Base-by-base conservation (phyloP, 2,113 vertebrate species). In the Chloropsis cyanopogon region DNA sequence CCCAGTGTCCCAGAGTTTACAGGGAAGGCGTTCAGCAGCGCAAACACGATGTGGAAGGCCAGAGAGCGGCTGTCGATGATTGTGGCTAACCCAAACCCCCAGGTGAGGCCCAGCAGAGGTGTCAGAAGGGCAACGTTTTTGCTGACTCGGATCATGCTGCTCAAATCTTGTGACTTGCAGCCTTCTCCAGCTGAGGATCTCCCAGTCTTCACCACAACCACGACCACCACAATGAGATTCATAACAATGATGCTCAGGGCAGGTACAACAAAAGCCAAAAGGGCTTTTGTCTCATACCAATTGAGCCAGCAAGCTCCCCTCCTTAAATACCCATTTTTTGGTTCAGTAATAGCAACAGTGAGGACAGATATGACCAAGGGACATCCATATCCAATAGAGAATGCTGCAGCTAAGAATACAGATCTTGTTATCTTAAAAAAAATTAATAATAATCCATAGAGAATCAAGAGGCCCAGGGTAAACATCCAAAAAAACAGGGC, bases 401-500 rank as follows among this genome's bases (percentile, higher is more conserved):
- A 98, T 41, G 98, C 98, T 39, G 98, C 96, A 56, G 86, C 96
- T 90, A 98, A 77, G 98, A 99, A 98, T 12, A 16, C 33, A 26
- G 96, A 86, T 63, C 97, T 99, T 37, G 98, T 97, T 97, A 99
- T 96, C 86, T 98, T 97, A 21, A 97, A 98, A 85, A 99, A 98
- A 73, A 99, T 88, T 8, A 98, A 92, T n/a, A 99, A 47, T 14
- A 98, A 98, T 23, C 98, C 97, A 83, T 99, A 99, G 20, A 98
- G 95, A 50, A 99, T 98, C 53, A 99, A 97, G 39, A 99, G 97
- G 1, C 98, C 98, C 41, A 98, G 97, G 20, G 98, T 94, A 6
- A 99, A 93, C 99, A 99, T 99, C 99, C 99, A 99, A 93, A 99
- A 99, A 96, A 99, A 99, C 35, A 99, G 68, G 44, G 98, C 97